Evolutionary conservation across 2,797 vertebrate species (phyloP).

Genomic region (Xiphorhynchus erythropygius): DNA sequence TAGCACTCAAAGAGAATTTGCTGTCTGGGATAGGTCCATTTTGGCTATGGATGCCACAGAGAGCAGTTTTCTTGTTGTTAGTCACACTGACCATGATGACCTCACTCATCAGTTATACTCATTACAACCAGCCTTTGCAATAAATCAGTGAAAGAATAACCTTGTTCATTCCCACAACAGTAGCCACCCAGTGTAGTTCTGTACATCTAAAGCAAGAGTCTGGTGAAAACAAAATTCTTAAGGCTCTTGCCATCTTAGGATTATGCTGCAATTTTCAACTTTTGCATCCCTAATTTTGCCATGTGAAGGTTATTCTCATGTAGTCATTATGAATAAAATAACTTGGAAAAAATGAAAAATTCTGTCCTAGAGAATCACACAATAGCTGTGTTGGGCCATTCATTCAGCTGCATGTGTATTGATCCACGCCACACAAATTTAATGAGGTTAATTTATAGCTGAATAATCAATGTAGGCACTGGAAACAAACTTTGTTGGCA

Average conservation of each 20-base stretch:
- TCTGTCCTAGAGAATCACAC: not conserved
- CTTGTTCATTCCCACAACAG: not conserved
- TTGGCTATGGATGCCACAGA: not conserved
- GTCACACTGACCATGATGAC: not conserved
- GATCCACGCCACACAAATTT: not conserved
- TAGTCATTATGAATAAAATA: not conserved
- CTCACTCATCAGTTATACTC: not conserved
- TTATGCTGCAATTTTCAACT: not conserved
- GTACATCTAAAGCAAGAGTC: not conserved
- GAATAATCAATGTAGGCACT: not conserved
- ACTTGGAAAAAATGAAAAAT: not conserved
- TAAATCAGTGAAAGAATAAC: not conserved
- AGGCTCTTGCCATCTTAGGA: not conserved
- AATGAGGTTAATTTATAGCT: not conserved
- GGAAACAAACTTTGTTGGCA: not conserved
- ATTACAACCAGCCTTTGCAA: not conserved
- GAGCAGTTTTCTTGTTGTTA: not conserved
- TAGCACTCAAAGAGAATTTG: not conserved
- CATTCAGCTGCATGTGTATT: not conserved
- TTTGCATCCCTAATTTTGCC: not conserved
- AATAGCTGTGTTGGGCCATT: not conserved
- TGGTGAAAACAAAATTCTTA: not conserved
- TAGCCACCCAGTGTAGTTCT: not conserved
- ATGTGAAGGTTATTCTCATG: rapidly evolving
- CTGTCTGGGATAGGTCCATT: not conserved